Evolutionary conservation across 2,888 invertebrate species (phyloP), one percentile per base, ranked within the genome.

Genomic region (Lathronympha strigana): DNA sequence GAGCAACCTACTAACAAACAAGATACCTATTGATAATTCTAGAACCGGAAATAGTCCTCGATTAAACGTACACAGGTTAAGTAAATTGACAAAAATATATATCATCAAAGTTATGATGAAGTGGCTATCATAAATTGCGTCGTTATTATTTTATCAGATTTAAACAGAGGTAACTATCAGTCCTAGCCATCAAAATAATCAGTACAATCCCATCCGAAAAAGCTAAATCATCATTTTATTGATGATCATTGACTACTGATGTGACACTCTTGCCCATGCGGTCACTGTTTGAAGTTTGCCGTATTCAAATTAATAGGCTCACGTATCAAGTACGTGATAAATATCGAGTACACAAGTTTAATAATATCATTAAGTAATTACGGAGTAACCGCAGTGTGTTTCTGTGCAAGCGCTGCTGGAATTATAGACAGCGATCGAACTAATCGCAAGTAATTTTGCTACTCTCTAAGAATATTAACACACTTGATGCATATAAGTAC

Each of bases 311-410:
- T 58, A 45, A 45, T 47, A 28, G 47, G 21, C 23, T 60, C 33
- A 36, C 19, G 31, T 31, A 49, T 23, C 40, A 38, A 63, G 19
- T 53, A 50, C 23, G 17, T 17, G 47, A 40, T 55, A 49, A 63
- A 49, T 38, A 57, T 40, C 40, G 4, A 50, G 38, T 50, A 50
- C 40, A 63, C 43, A 4, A 25, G 43, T 57, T 45, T 51, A 58
- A 58, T 58, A 64, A 53, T 45, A 28, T 60, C 43, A 66, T 66
- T 61, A 61, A 23, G 47, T 54, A 49, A 61, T 66, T 60, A 60
- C 23, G 23, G 47, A 61, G 25, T 54, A 60, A 49, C 64, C 38
- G 31, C 38, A 15, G 36, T 36, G 28, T 54, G 36, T 40, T 40
- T 60, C 33, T 53, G 47, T 33, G 53, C 45, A 36, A 53, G 53